A percentile compares a stretch with the other conserved stretches of the same genome.
These are phyloP conservation scores for Drosophila mercatorum DNA, from an alignment of 2,888 invertebrate genomes.

Conservation along the genomic window DNA sequence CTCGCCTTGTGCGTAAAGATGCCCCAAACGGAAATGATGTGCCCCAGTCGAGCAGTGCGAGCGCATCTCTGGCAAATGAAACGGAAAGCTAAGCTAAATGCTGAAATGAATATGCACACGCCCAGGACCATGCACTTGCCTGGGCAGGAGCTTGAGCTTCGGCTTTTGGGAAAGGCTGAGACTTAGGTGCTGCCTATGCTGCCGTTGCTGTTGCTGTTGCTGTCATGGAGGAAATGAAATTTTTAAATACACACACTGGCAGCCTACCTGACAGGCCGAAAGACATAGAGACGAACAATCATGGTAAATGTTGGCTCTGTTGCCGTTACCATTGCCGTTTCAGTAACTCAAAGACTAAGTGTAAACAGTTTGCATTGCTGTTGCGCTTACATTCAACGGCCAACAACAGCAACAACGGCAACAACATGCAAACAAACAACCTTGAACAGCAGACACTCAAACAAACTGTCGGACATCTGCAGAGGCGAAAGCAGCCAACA, in stretches of 20 bases:
- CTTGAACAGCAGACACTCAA: slow-evolving; percentile 54
- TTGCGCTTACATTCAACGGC: slow-evolving; percentile 41
- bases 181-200: slow-evolving; percentile 9
- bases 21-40: slow-evolving; percentile 68
- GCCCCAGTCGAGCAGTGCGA: slow-evolving; percentile 17
- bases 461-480: slow-evolving; percentile 51
- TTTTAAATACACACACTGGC: slow-evolving; percentile 49
- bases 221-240: slow-evolving; percentile 73
- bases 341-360: slow-evolving; percentile 49
- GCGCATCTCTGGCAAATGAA: slow-evolving; percentile 55
- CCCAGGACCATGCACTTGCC: slow-evolving; percentile 25
- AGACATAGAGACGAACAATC: slow-evolving; percentile 3
- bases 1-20: slow-evolving; percentile 43
- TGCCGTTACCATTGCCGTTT: slow-evolving; percentile 11
- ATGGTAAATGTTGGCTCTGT: slow-evolving; percentile 20
- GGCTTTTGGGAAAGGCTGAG: background rate
- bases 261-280: slow-evolving; percentile 20
- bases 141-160: slow-evolving; percentile 7
- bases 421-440: slow-evolving; percentile 56
- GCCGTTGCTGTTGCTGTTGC: slow-evolving; percentile 53
- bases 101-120: slow-evolving; percentile 44
- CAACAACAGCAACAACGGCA: slow-evolving; percentile 23
- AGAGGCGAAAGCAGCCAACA: slow-evolving; percentile 47
- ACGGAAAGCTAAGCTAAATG: slow-evolving; percentile 53
- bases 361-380: slow-evolving; percentile 51